Conservation (phyloP, 1,140 invertebrate genomes). For the Aricia agestis region DNA sequence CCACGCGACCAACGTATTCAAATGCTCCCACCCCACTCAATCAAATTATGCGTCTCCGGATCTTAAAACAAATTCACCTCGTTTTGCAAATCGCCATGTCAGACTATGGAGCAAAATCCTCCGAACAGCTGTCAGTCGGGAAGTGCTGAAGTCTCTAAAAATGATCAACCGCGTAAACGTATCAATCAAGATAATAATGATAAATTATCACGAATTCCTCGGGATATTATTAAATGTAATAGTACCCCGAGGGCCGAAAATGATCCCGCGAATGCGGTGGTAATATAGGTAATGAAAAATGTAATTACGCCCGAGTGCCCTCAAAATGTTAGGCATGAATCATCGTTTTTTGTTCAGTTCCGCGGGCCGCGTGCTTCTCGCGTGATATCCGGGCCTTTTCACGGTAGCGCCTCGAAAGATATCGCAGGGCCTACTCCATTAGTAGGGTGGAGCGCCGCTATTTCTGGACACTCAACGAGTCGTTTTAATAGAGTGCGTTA, state of each 20-base stretch:
- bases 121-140: background rate
- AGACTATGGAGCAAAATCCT: background rate
- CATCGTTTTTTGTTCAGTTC: constrained; percentile 21
- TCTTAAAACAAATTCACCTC: background rate
- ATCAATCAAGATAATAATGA: constrained; percentile 10
- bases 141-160: background rate
- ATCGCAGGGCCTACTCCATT: constrained; percentile 20
- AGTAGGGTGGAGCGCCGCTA: constrained; percentile 25
- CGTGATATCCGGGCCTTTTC: constrained; percentile 25
- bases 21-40: background rate
- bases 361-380: constrained; percentile 18
- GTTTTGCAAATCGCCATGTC: background rate
- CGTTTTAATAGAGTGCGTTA: constrained; percentile 8
- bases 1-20: constrained; percentile 26
- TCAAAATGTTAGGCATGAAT: constrained; percentile 30
- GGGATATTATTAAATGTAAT: constrained; percentile 13
- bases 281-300: constrained; percentile 30
- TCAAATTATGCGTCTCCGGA: background rate
- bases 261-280: constrained; percentile 28
- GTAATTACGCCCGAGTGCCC: constrained; percentile 32
- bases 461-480: background rate
- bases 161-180: background rate
- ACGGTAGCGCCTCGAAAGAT: constrained; percentile 26
- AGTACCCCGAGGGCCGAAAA: background rate
- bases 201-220: background rate